Evolutionary conservation across 2,797 vertebrate species (phyloP).

Genomic region (Carduelis carduelis): DNA sequence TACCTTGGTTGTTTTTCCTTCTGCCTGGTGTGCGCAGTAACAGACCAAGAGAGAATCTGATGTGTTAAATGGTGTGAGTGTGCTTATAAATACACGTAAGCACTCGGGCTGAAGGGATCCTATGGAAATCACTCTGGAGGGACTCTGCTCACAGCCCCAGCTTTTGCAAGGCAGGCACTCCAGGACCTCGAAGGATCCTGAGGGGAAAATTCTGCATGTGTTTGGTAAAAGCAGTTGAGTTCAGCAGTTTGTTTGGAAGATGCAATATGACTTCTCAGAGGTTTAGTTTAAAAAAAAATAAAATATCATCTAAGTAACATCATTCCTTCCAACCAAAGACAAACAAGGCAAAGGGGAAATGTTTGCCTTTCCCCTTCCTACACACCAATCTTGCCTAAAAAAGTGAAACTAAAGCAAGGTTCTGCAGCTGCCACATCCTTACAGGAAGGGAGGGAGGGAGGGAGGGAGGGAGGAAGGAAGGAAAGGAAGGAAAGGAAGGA

Average conservation of each 20-base stretch:
- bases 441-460: too few relatives aligned
- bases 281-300: neutral
- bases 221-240: conserved; percentile 54
- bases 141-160: neutral
- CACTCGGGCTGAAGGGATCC: neutral
- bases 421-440: neutral
- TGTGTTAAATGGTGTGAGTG: neutral
- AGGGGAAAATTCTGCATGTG: neutral
- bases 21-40: neutral
- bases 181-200: conserved; percentile 12
- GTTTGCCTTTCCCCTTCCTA: neutral
- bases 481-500: too few relatives aligned
- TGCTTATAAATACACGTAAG: neutral
- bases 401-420: neutral
- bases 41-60: neutral
- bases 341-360: neutral
- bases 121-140: neutral
- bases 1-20: neutral
- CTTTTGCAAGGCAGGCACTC: conserved; percentile 54
- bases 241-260: conserved; percentile 37
- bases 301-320: neutral
- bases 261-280: conserved; percentile 27
- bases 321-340: neutral
- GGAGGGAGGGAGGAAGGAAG: too few relatives aligned
- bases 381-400: neutral